Percentiles rank a stretch among this genome's conserved stretches.
phyloP scores from a whole-genome alignment of 2,888 invertebrate genomes.

The Fragum whitleyi region DNA sequence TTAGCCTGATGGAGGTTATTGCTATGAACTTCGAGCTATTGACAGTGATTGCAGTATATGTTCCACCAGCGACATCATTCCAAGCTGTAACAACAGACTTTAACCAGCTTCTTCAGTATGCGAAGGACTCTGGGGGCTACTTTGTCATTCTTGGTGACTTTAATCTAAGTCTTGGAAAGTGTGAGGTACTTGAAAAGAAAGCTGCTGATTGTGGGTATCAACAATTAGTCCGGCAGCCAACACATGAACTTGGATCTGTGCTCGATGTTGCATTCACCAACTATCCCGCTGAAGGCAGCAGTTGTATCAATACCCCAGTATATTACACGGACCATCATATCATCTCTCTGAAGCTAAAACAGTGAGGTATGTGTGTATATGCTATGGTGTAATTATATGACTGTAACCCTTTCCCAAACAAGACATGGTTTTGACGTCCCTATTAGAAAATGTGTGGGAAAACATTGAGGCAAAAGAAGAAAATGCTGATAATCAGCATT shows the following conservation, averaged over 20 bases:
- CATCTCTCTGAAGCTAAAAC: neutral
- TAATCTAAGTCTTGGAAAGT: slow-evolving; percentile 18
- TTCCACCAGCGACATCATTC: slow-evolving; percentile 9
- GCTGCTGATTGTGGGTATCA: slow-evolving; percentile 15
- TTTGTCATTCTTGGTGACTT: slow-evolving; percentile 16
- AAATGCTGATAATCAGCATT: too few species aligned
- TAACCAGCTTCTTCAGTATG: slow-evolving; percentile 2
- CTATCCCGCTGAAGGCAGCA: slow-evolving; percentile 16
- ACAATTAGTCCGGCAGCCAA: slow-evolving; percentile 16
- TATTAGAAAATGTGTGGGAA: too few species aligned
- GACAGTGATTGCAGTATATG: slow-evolving; percentile 10
- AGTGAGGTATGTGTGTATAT: slow-evolving; percentile 11
- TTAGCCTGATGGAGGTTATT: slow-evolving; percentile 5
- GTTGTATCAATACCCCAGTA: slow-evolving; percentile 15
- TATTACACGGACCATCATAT: too few species aligned
- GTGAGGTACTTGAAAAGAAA: slow-evolving; percentile 16
- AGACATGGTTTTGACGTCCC: too few species aligned
- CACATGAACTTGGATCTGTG: slow-evolving; percentile 18
- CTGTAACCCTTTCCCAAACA: too few species aligned
- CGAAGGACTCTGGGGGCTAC: slow-evolving; percentile 16
- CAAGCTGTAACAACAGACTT: slow-evolving; percentile 7
- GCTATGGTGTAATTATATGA: too few species aligned
- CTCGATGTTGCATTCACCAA: slow-evolving; percentile 18
- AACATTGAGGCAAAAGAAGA: too few species aligned
- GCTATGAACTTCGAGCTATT: neutral